phyloP scores from a whole-genome alignment of 2,797 vertebrate genomes.

The Rhyacichthys aspro region DNA sequence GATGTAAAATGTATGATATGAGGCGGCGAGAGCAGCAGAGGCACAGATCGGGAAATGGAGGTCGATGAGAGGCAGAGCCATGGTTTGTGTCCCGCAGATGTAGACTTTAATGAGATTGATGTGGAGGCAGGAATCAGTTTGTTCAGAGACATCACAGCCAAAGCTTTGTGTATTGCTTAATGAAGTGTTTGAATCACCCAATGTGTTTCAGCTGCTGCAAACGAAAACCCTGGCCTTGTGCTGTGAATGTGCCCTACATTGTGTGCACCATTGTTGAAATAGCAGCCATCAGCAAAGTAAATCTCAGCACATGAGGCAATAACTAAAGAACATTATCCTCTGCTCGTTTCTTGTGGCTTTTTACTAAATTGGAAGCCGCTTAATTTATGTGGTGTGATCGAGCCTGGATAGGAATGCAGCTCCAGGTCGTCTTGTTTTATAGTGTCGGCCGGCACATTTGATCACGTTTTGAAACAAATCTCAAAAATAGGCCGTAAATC shows the following conservation, averaged over 20 bases:
- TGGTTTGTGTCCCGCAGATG: constrained; percentile 24
- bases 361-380: constrained; percentile 4
- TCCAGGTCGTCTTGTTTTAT: constrained; percentile 8
- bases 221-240: neutral
- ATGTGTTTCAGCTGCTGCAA: constrained; percentile 7
- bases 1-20: constrained; percentile 48
- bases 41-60: constrained; percentile 35
- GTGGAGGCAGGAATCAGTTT: constrained; percentile 15
- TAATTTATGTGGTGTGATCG: constrained; percentile 8
- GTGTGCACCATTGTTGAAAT: constrained; percentile 4
- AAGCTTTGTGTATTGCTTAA: constrained; percentile 5
- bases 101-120: constrained; percentile 45
- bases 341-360: constrained; percentile 3
- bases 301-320: constrained; percentile 10
- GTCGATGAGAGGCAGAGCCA: constrained; percentile 28
- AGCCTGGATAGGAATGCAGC: neutral
- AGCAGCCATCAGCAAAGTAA: constrained; percentile 1
- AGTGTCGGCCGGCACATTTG: constrained; percentile 10
- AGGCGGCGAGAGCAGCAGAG: constrained; percentile 22
- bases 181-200: constrained; percentile 14
- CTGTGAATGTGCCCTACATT: constrained; percentile 9
- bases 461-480: constrained; percentile 4
- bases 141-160: constrained; percentile 13
- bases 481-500: constrained; percentile 6
- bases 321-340: constrained; percentile 12